A percentile compares a stretch with the other conserved stretches of the same genome.
phyloP scores from a whole-genome alignment of 2,113 vertebrate species.

The Saguinus imperator region DNA sequence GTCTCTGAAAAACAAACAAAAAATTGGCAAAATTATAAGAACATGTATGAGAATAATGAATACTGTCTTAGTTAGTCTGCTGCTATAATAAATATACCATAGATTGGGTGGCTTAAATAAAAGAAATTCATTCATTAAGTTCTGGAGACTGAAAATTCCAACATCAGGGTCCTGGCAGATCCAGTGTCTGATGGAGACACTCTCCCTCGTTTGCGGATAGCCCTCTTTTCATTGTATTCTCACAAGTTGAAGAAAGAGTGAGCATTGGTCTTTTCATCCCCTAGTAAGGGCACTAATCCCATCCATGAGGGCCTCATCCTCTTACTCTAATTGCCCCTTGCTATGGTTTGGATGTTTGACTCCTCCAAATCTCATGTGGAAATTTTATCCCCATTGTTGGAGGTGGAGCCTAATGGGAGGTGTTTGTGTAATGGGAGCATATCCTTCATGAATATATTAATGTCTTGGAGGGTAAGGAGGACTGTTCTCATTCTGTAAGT shows the following conservation, averaged over 20 bases:
- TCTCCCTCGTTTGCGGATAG: neutral
- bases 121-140: neutral
- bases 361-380: neutral
- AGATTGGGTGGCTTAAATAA: neutral
- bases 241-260: neutral
- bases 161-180: neutral
- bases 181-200: neutral
- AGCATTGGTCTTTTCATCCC: neutral
- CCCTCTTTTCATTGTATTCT: neutral
- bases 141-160: neutral
- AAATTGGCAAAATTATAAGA: neutral
- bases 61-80: neutral
- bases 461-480: neutral
- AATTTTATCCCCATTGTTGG: neutral
- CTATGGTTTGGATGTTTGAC: neutral
- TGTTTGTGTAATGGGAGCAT: neutral
- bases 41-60: neutral
- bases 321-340: neutral
- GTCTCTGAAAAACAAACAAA: too few species aligned
- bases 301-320: neutral
- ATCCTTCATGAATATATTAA: neutral
- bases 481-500: neutral
- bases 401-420: neutral
- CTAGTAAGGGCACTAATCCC: neutral
- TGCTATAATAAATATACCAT: neutral